Base-by-base conservation (phyloP, 1,140 invertebrate species). In the Sitobion miscanthi region DNA sequence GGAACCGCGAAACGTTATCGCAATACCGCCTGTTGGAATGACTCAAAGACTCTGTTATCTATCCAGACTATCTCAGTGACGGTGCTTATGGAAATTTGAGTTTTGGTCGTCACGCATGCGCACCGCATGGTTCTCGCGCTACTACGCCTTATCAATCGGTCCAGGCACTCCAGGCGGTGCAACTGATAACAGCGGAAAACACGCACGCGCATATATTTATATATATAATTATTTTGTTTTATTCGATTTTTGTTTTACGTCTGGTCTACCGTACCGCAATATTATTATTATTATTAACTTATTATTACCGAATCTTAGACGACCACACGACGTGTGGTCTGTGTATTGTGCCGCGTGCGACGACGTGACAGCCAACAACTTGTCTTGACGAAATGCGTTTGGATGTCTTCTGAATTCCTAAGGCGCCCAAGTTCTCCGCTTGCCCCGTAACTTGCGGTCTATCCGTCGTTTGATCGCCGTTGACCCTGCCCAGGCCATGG, bases 11-110 rank as follows among this genome's bases (percentile, higher is more conserved):
- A 77, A 77, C 62, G 62, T 77, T 77, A 77, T 77, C 62, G 30
- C n/a, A 77, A 77, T n/a, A 77, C 62, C 30, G 62, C 62, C 62
- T 77, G 62, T 77, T n/a, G 62, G 62, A 77, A 77, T 77, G 62
- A 77, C 30, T 35, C 62, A 77, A 77, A 17, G 62, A 77, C 62
- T 62, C 57, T 77, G 30, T 77, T 77, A 77, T 77, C 62, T 77
- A n/a, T 54, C 20, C 52, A 52, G 52, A 54, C 21, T 54, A 54
- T 20, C 62, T 77, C 62, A 69, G 57, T 57, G 54, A 23, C 30
- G 57, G 57, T 11, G 25, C 3, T 25, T 11, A 62, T 82, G 77
- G 77, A 35, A n/a, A 82, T 82, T 5, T 35, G 30, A 77, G 3
- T 62, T 69, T 69, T 35, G n/a, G 14, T n/a, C 14, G 62, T 14